A percentile compares a stretch with the other conserved stretches of the same genome.
phyloP scores from a whole-genome alignment of 2,113 vertebrate species.

The Tachycineta bicolor region DNA sequence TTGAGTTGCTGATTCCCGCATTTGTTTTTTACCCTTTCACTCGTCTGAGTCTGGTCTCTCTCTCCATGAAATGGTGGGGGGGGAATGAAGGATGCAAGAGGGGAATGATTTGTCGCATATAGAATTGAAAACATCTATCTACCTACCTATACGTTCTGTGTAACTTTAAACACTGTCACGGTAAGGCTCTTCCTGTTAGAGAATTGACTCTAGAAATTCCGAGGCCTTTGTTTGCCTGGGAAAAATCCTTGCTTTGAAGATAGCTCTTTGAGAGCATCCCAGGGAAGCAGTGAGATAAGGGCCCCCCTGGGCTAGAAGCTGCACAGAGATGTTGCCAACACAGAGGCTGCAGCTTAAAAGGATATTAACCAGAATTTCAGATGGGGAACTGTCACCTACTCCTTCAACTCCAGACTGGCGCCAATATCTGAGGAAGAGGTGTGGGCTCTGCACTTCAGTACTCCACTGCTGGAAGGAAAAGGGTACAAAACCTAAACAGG shows the following conservation, averaged over 20 bases:
- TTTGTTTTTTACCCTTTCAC: neutral
- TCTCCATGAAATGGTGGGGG: fast-evolving
- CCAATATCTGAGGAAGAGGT: neutral
- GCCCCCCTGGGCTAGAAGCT: neutral
- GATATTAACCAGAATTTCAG: neutral
- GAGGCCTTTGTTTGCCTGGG: neutral
- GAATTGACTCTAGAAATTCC: neutral
- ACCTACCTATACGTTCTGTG: neutral
- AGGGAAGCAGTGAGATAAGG: neutral
- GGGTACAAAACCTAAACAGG: neutral
- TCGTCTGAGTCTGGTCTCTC: fast-evolving
- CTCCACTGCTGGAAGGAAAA: neutral
- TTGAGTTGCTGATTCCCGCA: neutral
- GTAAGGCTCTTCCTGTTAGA: neutral
- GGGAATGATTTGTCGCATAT: neutral
- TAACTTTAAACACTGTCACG: neutral
- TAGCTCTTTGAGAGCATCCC: neutral
- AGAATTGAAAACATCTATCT: neutral
- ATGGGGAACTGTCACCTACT: neutral
- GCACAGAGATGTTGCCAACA: neutral
- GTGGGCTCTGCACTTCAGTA: neutral
- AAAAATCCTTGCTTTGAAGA: neutral
- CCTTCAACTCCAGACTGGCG: neutral
- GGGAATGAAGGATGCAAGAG: neutral
- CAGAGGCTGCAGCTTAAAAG: neutral